A percentile compares a stretch with the other conserved stretches of the same genome.
These are phyloP conservation scores for Bombus waltoni DNA, from an alignment of 1,140 invertebrate species.

Conservation along the genomic window DNA sequence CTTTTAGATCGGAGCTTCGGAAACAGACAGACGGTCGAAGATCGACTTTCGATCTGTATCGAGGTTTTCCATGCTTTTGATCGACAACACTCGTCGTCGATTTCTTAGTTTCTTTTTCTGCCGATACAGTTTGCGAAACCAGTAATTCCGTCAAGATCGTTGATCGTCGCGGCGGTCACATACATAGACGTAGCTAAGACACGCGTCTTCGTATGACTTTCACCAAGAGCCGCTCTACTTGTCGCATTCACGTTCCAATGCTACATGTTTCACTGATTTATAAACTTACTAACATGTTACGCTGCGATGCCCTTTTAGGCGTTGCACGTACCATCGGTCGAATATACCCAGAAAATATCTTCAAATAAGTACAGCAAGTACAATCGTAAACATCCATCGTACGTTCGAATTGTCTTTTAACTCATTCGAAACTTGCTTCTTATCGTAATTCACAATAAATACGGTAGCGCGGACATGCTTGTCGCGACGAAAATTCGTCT, in stretches of 20 bases:
- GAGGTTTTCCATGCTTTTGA: not conserved
- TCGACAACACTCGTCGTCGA: not conserved
- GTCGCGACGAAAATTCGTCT: too few species aligned
- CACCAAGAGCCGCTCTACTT: constrained; percentile 77
- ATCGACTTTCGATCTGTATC: not conserved
- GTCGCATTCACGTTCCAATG: constrained; percentile 39
- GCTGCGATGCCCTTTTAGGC: constrained; percentile 1
- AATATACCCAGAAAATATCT: not conserved
- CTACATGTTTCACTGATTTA: constrained; percentile 52
- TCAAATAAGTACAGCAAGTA: too few species aligned
- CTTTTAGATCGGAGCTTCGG: not conserved
- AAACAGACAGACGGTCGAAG: too few species aligned
- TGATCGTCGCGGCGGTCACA: constrained; percentile 39
- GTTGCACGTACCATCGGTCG: not conserved
- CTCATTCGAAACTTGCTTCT: too few species aligned
- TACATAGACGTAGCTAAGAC: constrained; percentile 40
- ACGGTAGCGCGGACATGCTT: too few species aligned
- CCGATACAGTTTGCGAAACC: constrained; percentile 25
- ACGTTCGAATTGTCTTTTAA: not conserved
- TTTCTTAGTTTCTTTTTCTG: constrained; percentile 12
- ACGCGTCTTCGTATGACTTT: constrained; percentile 70
- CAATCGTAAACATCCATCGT: too few species aligned
- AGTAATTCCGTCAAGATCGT: constrained; percentile 30
- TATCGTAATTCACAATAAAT: too few species aligned
- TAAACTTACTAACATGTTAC: constrained; percentile 53